These are phyloP conservation scores for Hyphantria cunea DNA, from an alignment of 1,140 invertebrate species.

Conservation along the genomic window DNA sequence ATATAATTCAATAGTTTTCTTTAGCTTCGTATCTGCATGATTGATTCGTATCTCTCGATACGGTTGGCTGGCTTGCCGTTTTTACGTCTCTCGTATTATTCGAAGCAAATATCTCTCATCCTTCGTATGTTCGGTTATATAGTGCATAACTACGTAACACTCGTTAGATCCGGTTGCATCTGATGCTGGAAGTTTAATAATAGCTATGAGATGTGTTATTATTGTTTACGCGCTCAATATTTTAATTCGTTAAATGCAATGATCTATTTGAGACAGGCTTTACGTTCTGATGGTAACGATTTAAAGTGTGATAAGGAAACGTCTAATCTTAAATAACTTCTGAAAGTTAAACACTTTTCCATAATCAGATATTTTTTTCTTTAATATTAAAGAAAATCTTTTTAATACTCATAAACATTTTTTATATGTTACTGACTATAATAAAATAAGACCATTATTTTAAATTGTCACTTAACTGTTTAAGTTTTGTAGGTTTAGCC, in stretches of 20 bases:
- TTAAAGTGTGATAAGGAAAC: too few species aligned
- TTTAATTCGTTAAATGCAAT: background rate
- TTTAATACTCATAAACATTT: too few species aligned
- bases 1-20: slow-evolving; percentile 19
- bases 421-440: too few species aligned
- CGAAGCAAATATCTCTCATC: slow-evolving; percentile 14
- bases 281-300: too few species aligned
- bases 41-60: slow-evolving; percentile 23
- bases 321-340: too few species aligned
- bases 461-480: too few species aligned
- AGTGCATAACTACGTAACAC: slow-evolving; percentile 22
- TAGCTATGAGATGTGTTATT: background rate
- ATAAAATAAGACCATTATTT: too few species aligned
- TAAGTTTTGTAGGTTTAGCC: too few species aligned
- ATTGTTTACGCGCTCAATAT: too few species aligned
- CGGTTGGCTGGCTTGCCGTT: slow-evolving; percentile 11
- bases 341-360: too few species aligned
- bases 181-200: background rate
- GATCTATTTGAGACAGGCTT: background rate
- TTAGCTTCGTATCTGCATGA: slow-evolving; percentile 13
- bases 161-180: slow-evolving; percentile 15
- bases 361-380: too few species aligned
- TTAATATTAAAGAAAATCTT: too few species aligned
- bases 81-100: slow-evolving; percentile 13
- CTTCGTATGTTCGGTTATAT: slow-evolving; percentile 16